These are phyloP conservation scores for Melolontha melolontha DNA, from an alignment of 2,888 invertebrate genomes.

Conservation along the genomic window DNA sequence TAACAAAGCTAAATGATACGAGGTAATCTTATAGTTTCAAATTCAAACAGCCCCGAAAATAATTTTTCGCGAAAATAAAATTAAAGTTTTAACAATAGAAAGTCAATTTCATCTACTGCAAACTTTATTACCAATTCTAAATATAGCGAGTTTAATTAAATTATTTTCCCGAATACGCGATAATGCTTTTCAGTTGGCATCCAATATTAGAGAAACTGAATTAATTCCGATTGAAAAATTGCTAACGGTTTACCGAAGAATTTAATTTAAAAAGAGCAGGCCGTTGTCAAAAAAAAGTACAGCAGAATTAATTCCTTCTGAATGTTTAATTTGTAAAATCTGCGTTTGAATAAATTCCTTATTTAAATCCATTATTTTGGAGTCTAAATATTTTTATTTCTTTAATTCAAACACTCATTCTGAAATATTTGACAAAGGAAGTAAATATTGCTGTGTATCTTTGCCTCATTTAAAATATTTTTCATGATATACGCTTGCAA, in stretches of 20 bases:
- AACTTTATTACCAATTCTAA: conserved; percentile 2
- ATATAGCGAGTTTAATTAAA: conserved; percentile 27
- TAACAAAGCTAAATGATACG: too few relatives aligned
- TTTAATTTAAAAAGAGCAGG: conserved; percentile 25
- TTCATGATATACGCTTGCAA: too few relatives aligned
- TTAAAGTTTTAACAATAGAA: too few relatives aligned
- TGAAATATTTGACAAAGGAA: too few relatives aligned
- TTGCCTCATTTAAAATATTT: too few relatives aligned
- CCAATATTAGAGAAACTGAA: conserved; percentile 26
- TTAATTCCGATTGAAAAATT: conserved; percentile 32
- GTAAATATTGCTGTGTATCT: too few relatives aligned
- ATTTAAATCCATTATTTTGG: not conserved
- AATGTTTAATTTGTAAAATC: conserved; percentile 13
- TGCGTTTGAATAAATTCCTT: conserved; percentile 14
- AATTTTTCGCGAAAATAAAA: too few relatives aligned
- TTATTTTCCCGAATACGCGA: conserved; percentile 3
- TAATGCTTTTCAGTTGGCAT: conserved; percentile 10
- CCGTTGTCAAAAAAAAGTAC: conserved; percentile 14
- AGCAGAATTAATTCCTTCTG: conserved; percentile 26
- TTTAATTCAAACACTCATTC: too few relatives aligned
- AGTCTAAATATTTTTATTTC: too few relatives aligned
- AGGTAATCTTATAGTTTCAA: too few relatives aligned
- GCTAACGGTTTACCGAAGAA: conserved; percentile 27
- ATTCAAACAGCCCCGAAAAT: too few relatives aligned
- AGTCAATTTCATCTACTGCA: too few relatives aligned